Percentiles rank a stretch among this genome's conserved stretches.
phyloP scores from a whole-genome alignment of 2,113 vertebrate genomes.

The Apodemus speciosus region DNA sequence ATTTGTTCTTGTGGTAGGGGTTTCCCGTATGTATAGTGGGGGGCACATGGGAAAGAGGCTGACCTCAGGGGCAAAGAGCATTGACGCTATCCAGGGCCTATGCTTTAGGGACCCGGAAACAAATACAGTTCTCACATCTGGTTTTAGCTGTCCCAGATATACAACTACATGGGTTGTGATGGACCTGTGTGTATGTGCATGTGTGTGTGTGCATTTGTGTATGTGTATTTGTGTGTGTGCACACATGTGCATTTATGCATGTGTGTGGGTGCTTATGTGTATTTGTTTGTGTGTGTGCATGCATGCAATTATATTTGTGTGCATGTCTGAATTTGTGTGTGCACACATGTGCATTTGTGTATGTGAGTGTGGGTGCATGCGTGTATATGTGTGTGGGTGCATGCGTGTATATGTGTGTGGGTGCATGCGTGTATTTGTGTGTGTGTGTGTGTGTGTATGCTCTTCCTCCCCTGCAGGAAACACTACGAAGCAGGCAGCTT shows the following conservation, averaged over 20 bases:
- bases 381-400: neutral
- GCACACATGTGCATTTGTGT: too few relatives aligned
- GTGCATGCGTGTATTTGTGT: neutral
- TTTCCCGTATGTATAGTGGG: neutral
- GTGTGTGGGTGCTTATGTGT: neutral
- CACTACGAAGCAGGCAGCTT: neutral
- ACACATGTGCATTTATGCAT: neutral
- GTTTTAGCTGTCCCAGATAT: neutral
- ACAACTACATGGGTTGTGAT: rapidly evolving
- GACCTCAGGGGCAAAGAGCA: neutral
- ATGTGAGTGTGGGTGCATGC: neutral
- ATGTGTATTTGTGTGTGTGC: neutral
- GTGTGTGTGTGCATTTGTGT: neutral
- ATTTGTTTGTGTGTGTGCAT: rapidly evolving
- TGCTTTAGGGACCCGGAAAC: neutral
- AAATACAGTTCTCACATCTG: neutral
- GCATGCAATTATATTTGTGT: rapidly evolving
- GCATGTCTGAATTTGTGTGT: rapidly evolving
- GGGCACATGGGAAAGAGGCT: neutral
- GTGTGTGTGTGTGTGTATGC: neutral
- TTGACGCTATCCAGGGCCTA: neutral
- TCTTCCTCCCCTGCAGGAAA: neutral
- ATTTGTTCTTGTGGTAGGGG: too few relatives aligned
- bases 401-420: too few relatives aligned
- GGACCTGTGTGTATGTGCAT: neutral